Conservation (phyloP, 2,113 vertebrate genomes). For the Pleuronectes platessa region DNA sequence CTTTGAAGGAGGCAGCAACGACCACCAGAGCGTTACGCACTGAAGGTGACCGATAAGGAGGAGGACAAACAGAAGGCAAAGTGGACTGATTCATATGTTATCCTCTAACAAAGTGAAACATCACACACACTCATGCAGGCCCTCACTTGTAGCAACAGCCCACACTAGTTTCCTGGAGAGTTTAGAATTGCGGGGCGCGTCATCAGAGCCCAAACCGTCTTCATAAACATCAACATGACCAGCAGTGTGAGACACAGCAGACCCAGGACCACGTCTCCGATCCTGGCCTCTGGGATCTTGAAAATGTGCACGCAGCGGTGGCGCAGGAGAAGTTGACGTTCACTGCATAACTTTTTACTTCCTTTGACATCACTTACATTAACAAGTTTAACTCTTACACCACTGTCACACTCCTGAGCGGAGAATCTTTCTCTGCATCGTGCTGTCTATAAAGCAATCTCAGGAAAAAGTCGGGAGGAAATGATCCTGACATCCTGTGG, state of each 20-base stretch:
- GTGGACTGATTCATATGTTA: neutral
- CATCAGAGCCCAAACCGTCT: constrained; percentile 62
- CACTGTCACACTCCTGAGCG: too few relatives aligned
- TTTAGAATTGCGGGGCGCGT: constrained; percentile 40
- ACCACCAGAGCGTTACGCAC: constrained; percentile 92
- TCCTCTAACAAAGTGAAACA: neutral
- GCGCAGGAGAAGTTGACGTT: too few relatives aligned
- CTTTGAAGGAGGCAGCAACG: constrained; percentile 85
- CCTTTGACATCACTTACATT: neutral
- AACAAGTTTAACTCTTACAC: neutral
- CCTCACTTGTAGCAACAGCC: constrained; percentile 86
- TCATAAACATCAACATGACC: constrained; percentile 84
- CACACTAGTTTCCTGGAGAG: constrained; percentile 83
- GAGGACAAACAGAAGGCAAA: neutral
- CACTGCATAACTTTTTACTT: neutral
- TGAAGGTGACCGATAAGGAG: constrained; percentile 43
- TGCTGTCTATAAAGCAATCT: too few relatives aligned
- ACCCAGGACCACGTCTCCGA: constrained; percentile 87
- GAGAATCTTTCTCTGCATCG: too few relatives aligned
- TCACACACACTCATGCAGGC: constrained; percentile 2
- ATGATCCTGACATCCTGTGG: too few relatives aligned
- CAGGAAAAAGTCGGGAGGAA: too few relatives aligned
- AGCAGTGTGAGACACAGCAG: constrained; percentile 85
- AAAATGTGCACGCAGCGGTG: too few relatives aligned
- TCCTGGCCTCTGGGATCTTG: constrained; percentile 86